Base-by-base conservation (phyloP, 2,797 vertebrate species). In the Hyperoplus lanceolatus region DNA sequence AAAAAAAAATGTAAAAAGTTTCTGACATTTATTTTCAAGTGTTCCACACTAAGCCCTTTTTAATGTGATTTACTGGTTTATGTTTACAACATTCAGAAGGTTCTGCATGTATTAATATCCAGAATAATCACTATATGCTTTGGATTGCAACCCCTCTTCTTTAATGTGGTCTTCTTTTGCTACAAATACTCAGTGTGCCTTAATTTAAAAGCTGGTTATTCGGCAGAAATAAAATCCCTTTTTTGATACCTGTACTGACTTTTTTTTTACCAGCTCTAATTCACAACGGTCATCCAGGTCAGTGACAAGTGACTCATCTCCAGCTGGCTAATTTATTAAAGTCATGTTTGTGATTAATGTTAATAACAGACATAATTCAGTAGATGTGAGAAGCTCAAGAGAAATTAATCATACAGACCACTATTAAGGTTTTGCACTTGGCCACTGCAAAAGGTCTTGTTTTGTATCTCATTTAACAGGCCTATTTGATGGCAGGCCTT, bases 251-350 rank as follows among this genome's bases (percentile, higher is more conserved):
- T 81, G 69, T 75, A 72, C 56, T 82, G 64, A 73, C 55, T 81
- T 65, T 84, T 83, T 77, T 71, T 53, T 39, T 53, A 78, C 50
- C 41, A 79, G 57, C 78, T 81, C 86, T 1, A 21, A 21, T 21
- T 21, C 21, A 21, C 81, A 88, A 81, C 82, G 86, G 89, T 88
- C 80, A 77, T 53, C 66, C 73, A 81, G 79, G 83, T 83, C 83
- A 77, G 68, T 53, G 21, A 21, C 21, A 21, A 21, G 21, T 80
- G 75, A 84, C 59, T 87, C 79, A 14, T 84, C 73, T 88, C 80
- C 82, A 87, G 74, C 77, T 86, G 82, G 85, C 79, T 51, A 77
- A 29, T 69, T 79, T 81, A 72, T 75, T n/a, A 21, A 70, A 78
- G n/a, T 71, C 45, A 64, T 72, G 73, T 78, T 70, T 68, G 62